Evolutionary conservation across 2,113 vertebrate genomes (phyloP), one percentile per base, ranked within the genome.

Genomic region (Thalassoma bifasciatum): DNA sequence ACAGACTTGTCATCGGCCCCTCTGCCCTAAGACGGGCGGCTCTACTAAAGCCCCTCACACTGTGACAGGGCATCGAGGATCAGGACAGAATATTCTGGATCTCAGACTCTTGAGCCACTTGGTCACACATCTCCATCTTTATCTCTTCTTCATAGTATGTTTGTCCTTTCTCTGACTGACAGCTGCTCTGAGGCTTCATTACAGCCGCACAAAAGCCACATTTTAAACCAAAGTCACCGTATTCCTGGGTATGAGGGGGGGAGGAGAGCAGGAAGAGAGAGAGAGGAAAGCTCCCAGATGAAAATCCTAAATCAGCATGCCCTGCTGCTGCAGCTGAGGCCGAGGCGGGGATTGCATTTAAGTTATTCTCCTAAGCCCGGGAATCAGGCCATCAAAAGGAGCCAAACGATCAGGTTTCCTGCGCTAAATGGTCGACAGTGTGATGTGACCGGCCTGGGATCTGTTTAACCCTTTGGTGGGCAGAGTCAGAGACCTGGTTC

Each of bases 301-400:
- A 96, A 94, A 95, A 91, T 89, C 95, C 94, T 93, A 94, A 96
- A 96, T 96, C 95, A 96, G 95, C 95, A 93, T 94, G 93, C 94
- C 94, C 94, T 93, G 94, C 82, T 64, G 82, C 91, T 84, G 86
- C 95, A 95, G 96, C 95, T 95, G 95, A 95, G 94, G 92, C 92
- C 91, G 93, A 88, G 84, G 93, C 87, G 77, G 91, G 94, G 92
- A 93, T 94, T 93, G 82, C 82, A 72, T 95, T 94, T 96, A 95
- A 98, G 97, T 96, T 97, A 96, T 95, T 97, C 95, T 95, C 94
- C 85, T 93, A 96, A 96, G 95, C 95, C 92, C 69, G 66, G 92
- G 93, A 95, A 92, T 94, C 91, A 90, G 84, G 88, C 92, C 87
- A 75, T 95, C 93, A 94, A 91, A 92, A 94, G 93, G 94, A 93